phyloP scores from a whole-genome alignment of 2,888 invertebrate genomes.

The Bursaphelenchus okinawaensis region DNA sequence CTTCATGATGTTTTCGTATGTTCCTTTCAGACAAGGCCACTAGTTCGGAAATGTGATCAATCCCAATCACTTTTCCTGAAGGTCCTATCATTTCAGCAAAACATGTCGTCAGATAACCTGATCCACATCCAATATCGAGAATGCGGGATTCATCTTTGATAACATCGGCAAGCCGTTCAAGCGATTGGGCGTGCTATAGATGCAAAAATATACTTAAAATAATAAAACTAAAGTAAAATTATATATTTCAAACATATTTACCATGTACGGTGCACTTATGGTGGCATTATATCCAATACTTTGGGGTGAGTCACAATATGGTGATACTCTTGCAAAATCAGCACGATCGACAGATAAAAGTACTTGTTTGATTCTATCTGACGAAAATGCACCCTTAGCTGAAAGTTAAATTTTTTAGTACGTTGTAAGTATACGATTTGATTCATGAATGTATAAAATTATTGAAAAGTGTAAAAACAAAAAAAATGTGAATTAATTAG shows the following conservation, averaged over 20 bases:
- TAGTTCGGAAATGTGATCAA: conserved; percentile 82
- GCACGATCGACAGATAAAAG: conserved; percentile 80
- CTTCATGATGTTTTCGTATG: conserved; percentile 70
- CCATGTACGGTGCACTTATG: conserved; percentile 94
- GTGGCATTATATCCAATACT: conserved; percentile 85
- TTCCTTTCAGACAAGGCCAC: conserved; percentile 73
- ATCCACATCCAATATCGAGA: conserved; percentile 86
- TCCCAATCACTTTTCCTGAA: conserved; percentile 71
- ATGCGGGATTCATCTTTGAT: conserved; percentile 69
- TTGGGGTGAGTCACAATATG: conserved; percentile 85
- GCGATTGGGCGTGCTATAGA: conserved; percentile 77
- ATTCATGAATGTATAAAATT: no score
- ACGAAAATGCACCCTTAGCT: conserved; percentile 77
- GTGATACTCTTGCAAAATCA: conserved; percentile 69
- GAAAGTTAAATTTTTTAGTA: no score
- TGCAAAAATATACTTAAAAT: background rate
- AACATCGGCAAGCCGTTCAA: conserved; percentile 76
- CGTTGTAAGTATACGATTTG: no score
- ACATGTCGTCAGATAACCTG: conserved; percentile 84
- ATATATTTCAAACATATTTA: conserved; percentile 58
- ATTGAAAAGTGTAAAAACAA: background rate
- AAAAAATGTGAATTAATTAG: background rate
- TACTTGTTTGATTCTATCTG: conserved; percentile 71
- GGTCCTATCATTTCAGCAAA: conserved; percentile 78
- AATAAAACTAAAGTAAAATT: conserved; percentile 1